A percentile compares a stretch with the other conserved stretches of the same genome.
Evolutionary conservation across 1,140 invertebrate genomes (phyloP).

Genomic region (Drosophila insularis): DNA sequence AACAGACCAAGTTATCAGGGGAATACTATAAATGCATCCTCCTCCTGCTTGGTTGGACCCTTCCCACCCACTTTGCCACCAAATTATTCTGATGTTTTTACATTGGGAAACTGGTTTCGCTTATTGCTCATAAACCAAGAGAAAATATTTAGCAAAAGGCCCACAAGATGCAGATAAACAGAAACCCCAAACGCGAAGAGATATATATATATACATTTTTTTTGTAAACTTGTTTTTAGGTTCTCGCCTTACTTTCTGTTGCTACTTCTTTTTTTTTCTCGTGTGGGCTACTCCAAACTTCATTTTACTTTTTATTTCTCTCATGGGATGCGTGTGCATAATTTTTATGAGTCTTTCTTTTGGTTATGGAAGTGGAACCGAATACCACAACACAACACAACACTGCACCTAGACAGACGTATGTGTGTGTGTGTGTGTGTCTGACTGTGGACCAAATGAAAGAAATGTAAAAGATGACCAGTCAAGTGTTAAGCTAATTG

Average conservation of each 20-base stretch:
- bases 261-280: slow-evolving; percentile 25
- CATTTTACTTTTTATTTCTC: slow-evolving; percentile 45
- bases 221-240: slow-evolving; percentile 54
- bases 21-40: not conserved
- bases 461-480: slow-evolving; percentile 19
- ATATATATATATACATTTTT: not conserved
- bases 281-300: slow-evolving; percentile 29
- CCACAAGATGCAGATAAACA: slow-evolving; percentile 24
- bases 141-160: slow-evolving; percentile 54
- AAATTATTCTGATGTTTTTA: slow-evolving; percentile 7
- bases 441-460: not conserved
- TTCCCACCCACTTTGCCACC: not conserved
- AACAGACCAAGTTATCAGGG: not conserved
- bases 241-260: slow-evolving; percentile 22
- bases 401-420: too few relatives aligned
- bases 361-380: slow-evolving; percentile 49
- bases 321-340: slow-evolving; percentile 70
- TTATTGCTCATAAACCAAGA: slow-evolving; percentile 46
- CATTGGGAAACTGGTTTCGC: slow-evolving; percentile 66
- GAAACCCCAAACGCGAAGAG: slow-evolving; percentile 11
- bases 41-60: not conserved
- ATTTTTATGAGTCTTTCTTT: slow-evolving; percentile 38
- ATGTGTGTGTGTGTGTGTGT: too few relatives aligned
- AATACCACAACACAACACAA: not conserved
- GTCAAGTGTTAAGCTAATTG: slow-evolving; percentile 30